phyloP scores from a whole-genome alignment of 2,113 vertebrate species.

The Burhinus oedicnemus region DNA sequence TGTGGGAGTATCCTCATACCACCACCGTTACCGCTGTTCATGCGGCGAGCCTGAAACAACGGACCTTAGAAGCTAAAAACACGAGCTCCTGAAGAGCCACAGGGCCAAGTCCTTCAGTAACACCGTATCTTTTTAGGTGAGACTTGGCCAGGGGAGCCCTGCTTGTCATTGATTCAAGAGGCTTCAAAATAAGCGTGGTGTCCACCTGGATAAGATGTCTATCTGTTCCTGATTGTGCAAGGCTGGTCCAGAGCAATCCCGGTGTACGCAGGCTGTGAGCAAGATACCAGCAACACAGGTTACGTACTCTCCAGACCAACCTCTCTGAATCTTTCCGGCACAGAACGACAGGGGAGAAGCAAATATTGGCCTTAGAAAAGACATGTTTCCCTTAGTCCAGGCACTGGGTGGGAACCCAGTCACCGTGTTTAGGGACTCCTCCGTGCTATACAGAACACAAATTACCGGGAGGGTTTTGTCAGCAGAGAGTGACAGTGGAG shows the following conservation, averaged over 20 bases:
- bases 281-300: not conserved
- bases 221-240: accelerated
- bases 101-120: not conserved
- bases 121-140: not conserved
- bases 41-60: not conserved
- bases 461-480: not conserved
- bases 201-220: not conserved
- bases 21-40: not conserved
- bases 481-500: not conserved
- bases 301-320: not conserved
- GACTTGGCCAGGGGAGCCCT: not conserved
- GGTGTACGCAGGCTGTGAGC: not conserved
- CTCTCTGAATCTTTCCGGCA: not conserved
- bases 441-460: not conserved
- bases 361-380: accelerated
- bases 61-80: not conserved
- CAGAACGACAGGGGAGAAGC: not conserved
- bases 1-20: not conserved
- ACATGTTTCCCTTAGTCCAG: not conserved
- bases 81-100: not conserved
- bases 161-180: not conserved
- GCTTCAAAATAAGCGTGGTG: not conserved
- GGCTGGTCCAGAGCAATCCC: not conserved
- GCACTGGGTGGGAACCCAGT: not conserved
- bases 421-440: not conserved